Base-by-base conservation (phyloP, 2,113 vertebrate species). In the Chloebia gouldiae region DNA sequence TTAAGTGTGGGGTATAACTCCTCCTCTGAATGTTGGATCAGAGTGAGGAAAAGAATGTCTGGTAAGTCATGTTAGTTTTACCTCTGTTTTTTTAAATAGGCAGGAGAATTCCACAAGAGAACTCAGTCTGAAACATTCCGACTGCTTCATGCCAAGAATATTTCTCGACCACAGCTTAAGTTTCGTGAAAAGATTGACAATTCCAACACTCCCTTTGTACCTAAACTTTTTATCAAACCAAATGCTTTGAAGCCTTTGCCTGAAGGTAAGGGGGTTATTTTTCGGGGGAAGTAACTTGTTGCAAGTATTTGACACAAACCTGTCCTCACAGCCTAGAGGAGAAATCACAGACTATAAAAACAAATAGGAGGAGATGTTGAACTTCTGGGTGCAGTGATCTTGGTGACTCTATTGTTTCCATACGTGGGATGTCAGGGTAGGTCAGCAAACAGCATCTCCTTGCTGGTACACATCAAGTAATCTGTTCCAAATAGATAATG, bases 141-240 rank as follows among this genome's bases (percentile, higher is more conserved):
- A 23, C 97, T 99, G 60, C 98, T 99, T 79, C 99, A 99, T 6
- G 99, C 99, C 72, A 99, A 99, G 97, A 99, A 99, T 81, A 98
- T 99, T 63, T 71, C 96, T 40, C 98, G 99, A 35, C 99, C 99
- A 15, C 99, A 99, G 97, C 97, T 99, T 28, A 99, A 97, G 93
- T 99, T 99, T 93, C 99, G 95, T 45, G 99, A 99, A 61, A 99
- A 99, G 95, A 97, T 99, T 12, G 99, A 99, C 97, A 99, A 99
- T 96, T 99, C 98, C 97, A 99, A 99, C 96, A 99, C 99, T 2
- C 99, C 99, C 1, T 99, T 99, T 86, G 93, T 99, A 63, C 98
- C 99, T 54, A 99, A 99, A 94, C 98, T 99, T 95, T 99, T 99
- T 92, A 88, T 99, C 86, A 99, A 99, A 92, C 99, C 99, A 83